Conservation (phyloP, 2,113 vertebrate genomes). For the Apeltes quadracus region DNA sequence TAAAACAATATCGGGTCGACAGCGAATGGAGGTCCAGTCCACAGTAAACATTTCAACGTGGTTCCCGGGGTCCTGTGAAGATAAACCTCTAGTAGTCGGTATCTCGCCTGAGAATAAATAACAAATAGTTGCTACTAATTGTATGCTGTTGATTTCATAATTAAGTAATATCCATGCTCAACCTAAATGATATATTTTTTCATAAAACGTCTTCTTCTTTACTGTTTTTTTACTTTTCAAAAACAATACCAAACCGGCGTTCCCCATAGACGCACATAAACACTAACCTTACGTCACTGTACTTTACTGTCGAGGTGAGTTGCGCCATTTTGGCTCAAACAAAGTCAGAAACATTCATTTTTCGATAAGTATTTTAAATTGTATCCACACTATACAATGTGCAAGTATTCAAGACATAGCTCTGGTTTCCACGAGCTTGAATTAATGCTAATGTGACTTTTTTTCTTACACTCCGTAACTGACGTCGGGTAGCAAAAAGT, state of each 20-base stretch:
- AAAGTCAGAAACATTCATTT: constrained; percentile 71
- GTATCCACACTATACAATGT: not conserved
- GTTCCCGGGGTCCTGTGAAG: constrained; percentile 51
- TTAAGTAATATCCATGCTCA: rapidly evolving
- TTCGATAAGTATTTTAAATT: constrained; percentile 19
- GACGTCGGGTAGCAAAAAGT: constrained; percentile 4
- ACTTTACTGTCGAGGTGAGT: constrained; percentile 9
- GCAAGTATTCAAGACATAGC: not conserved
- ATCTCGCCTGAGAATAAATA: constrained; percentile 13
- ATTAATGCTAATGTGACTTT: constrained; percentile 3
- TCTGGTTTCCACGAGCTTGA: constrained; percentile 4
- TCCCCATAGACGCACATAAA: constrained; percentile 13
- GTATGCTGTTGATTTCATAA: rapidly evolving
- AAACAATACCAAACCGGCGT: constrained; percentile 54
- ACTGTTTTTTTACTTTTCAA: not conserved
- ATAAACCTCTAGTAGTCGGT: rapidly evolving
- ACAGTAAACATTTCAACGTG: constrained; percentile 68
- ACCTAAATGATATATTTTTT: rapidly evolving
- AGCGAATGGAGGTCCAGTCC: not conserved
- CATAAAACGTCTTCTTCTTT: rapidly evolving
- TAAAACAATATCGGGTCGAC: not conserved
- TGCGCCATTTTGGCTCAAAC: constrained; percentile 87
- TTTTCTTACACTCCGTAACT: not conserved
- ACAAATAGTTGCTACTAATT: rapidly evolving
- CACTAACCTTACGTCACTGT: constrained; percentile 41